phyloP scores from a whole-genome alignment of 2,888 invertebrate species.

The Drosophila conformis region DNA sequence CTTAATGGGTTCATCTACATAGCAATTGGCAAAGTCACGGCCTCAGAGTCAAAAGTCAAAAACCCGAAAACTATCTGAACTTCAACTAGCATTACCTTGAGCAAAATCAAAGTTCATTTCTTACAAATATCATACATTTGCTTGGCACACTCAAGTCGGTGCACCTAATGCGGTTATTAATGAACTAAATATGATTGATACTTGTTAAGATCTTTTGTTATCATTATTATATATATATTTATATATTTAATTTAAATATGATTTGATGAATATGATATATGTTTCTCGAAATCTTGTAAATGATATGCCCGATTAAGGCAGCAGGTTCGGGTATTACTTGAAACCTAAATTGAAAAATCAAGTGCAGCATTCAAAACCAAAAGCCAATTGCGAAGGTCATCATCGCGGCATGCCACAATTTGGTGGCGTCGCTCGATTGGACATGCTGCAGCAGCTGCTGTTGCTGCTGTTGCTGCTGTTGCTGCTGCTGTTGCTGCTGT shows the following conservation, averaged over 20 bases:
- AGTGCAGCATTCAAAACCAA: slow-evolving; percentile 46
- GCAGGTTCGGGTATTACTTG: slow-evolving; percentile 22
- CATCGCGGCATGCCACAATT: slow-evolving; percentile 55
- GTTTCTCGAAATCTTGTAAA: neutral
- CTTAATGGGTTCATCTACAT: slow-evolving; percentile 13
- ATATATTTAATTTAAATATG: neutral
- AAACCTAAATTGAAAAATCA: slow-evolving; percentile 57
- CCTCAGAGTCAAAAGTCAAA: slow-evolving; percentile 4
- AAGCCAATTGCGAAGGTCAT: slow-evolving; percentile 53
- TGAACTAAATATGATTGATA: neutral
- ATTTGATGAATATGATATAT: neutral
- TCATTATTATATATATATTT: neutral
- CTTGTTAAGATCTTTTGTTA: neutral
- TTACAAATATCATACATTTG: neutral
- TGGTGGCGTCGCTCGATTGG: slow-evolving; percentile 47
- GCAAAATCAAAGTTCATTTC: neutral
- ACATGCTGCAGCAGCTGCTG: slow-evolving; percentile 29
- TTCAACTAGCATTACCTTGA: slow-evolving; percentile 8
- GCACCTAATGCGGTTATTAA: neutral
- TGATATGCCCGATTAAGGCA: slow-evolving; percentile 8
- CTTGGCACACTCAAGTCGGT: neutral
- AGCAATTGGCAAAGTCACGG: slow-evolving; percentile 4
- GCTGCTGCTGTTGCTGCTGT: slow-evolving; percentile 16
- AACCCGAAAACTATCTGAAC: neutral
- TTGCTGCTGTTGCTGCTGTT: slow-evolving; percentile 24